phyloP scores from a whole-genome alignment of 2,113 vertebrate genomes.

The Myrmophylax atrothorax region DNA sequence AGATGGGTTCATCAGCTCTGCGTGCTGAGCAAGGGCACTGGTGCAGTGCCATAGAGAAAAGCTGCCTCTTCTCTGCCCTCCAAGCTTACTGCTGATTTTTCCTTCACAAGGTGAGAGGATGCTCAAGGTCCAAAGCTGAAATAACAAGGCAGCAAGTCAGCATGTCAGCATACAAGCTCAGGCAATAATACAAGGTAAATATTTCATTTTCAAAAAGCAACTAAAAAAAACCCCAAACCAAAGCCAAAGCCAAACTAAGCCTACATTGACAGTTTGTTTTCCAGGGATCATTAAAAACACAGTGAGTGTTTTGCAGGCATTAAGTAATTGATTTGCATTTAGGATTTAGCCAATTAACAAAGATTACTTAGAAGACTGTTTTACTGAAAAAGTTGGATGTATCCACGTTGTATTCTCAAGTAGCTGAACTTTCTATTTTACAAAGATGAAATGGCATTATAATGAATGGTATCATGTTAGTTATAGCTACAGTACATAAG shows the following conservation, averaged over 20 bases:
- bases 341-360: not conserved
- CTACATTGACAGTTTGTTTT: not conserved
- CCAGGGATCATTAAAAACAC: not conserved
- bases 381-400: not conserved
- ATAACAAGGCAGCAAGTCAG: not conserved
- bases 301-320: not conserved
- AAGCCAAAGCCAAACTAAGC: not conserved
- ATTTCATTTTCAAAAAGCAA: not conserved
- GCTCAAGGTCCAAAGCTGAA: not conserved
- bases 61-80: not conserved
- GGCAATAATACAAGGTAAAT: not conserved
- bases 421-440: not conserved
- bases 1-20: not conserved
- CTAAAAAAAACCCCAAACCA: not conserved
- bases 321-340: not conserved
- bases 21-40: accelerated
- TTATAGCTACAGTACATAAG: not conserved
- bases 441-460: not conserved
- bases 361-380: not conserved
- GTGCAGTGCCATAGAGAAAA: not conserved
- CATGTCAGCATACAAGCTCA: not conserved
- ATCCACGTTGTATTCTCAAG: not conserved
- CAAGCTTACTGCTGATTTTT: not conserved
- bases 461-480: not conserved
- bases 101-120: not conserved